Conservation (phyloP, 2,888 invertebrate genomes). For the Sipha maydis region DNA sequence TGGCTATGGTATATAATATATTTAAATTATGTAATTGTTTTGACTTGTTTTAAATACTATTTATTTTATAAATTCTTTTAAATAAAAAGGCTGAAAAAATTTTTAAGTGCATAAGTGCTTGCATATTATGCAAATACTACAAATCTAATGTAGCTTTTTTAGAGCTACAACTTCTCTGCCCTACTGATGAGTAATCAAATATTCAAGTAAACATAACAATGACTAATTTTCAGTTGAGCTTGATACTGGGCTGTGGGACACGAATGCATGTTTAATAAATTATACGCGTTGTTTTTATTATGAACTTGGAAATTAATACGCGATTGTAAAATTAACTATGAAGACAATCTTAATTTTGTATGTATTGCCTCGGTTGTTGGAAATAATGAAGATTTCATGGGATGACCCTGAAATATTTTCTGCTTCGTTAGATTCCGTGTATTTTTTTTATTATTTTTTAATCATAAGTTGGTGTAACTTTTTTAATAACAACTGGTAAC, state of each 20-base stretch:
- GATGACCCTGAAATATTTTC: constrained; percentile 47
- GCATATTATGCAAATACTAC: no score
- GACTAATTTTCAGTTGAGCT: not conserved
- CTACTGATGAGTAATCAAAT: no score
- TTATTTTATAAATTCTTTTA: no score
- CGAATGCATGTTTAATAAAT: not conserved
- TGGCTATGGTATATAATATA: no score
- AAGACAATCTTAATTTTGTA: not conserved
- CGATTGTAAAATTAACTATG: not conserved
- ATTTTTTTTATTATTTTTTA: constrained; percentile 24
- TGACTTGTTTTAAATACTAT: no score
- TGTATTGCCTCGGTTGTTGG: not conserved
- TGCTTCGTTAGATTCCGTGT: constrained; percentile 29
- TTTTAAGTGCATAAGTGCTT: no score
- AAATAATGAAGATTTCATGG: constrained; percentile 3
- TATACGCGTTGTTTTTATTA: not conserved
- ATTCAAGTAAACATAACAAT: no score
- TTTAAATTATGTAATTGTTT: no score
- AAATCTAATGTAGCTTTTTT: no score
- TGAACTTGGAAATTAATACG: not conserved
- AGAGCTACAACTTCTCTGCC: no score
- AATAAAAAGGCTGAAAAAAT: no score
- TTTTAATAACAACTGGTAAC: not conserved
- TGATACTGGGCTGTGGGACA: not conserved
- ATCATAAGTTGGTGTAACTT: not conserved